These are phyloP conservation scores for Cryptosula pallasiana DNA, from an alignment of 2,888 invertebrate species.

Conservation along the genomic window DNA sequence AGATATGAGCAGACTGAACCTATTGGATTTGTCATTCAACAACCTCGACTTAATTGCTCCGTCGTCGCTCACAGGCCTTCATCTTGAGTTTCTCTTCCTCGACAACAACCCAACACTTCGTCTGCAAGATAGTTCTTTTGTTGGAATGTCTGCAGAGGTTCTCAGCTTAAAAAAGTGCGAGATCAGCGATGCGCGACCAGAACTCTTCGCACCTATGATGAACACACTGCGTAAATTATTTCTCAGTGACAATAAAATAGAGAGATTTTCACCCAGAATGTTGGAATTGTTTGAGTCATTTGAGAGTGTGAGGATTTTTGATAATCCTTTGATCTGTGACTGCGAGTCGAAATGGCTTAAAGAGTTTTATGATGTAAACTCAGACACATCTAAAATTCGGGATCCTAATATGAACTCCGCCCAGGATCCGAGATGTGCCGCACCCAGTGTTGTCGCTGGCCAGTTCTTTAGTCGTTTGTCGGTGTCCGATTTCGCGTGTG, in stretches of 20 bases:
- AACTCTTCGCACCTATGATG: not conserved
- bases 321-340: conserved; percentile 10
- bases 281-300: not conserved
- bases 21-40: conserved; percentile 14
- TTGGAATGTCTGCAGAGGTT: not conserved
- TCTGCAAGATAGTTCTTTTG: not conserved
- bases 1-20: conserved; percentile 11
- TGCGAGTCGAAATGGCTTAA: conserved; percentile 17
- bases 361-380: conserved; percentile 19
- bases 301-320: not conserved
- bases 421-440: not conserved
- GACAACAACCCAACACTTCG: not conserved
- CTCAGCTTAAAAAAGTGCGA: not conserved
- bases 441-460: not conserved
- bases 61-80: not conserved
- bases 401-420: not conserved
- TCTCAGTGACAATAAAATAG: not conserved
- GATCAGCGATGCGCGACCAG: not conserved
- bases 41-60: not conserved
- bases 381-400: not conserved
- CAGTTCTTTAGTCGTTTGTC: conserved; percentile 5
- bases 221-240: not conserved
- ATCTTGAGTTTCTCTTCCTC: not conserved
- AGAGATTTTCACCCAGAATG: not conserved
- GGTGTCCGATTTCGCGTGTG: not conserved